Base-by-base conservation (phyloP, 23 tunicate genomes). In the Diplosoma virens region DNA sequence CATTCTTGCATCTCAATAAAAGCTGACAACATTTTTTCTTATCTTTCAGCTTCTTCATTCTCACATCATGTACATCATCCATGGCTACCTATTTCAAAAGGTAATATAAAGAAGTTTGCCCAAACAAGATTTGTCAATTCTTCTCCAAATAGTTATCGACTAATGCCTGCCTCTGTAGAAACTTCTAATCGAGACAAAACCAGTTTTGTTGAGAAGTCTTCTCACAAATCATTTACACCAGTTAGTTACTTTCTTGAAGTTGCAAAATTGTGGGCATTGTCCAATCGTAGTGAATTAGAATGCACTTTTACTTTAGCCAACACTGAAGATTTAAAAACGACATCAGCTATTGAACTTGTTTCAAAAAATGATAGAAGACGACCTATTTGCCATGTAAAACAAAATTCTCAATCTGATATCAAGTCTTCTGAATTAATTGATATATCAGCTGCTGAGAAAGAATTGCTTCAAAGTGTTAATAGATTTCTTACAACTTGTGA, bases 201-300 rank as follows among this genome's bases (percentile, higher is more conserved):
- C 29, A 92, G 97, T 70, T 92, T 92, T 85, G 97, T 92, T 14
- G 97, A 92, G 59, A 92, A 92, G 76, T 73, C 97, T n/a, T 86
- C 85, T 52, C 97, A 90, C 37, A 86, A 86, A 46, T 76, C 56
- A 64, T 18, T 67, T 14, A 53, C 76, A 20, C 97, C 97, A 6
- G 81, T 84, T 7, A 92, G 75, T 34, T 85, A 86, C 56, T 75
- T 81, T 58, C 67, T 92, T 58, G 97, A 92, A 33, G 97, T 92
- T 16, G 97, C 97, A 1, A 88, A 85, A 46, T 78, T 92, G 0
- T 92, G 91, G 91, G 82, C 46, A 37, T 16, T 92, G 32, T 92
- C 97, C 32, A 85, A 92, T 46, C 87, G 84, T 37, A 92, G 97
- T 76, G 97, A 92, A 59, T 71, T 92, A 21, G 97, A 92, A 60